A percentile compares a stretch with the other conserved stretches of the same genome.
Evolutionary conservation across 2,888 invertebrate genomes (phyloP).

Genomic region (Drosophila kambysellisi): DNA sequence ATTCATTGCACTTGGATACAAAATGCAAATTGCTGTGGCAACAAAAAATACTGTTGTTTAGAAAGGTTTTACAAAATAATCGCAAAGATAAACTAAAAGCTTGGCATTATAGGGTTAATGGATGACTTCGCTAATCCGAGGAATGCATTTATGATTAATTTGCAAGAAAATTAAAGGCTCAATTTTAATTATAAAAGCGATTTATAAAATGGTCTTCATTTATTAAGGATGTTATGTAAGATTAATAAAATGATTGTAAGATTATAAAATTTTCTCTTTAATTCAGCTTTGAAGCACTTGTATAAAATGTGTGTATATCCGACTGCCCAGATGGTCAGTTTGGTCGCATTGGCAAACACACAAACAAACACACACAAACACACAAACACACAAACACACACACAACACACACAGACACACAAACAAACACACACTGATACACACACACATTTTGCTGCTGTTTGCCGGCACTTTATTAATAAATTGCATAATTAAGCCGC

Average conservation of each 20-base stretch:
- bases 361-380: neutral
- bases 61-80: neutral
- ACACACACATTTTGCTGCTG: neutral
- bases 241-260: neutral
- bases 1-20: neutral
- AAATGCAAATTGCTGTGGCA: neutral
- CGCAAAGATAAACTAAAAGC: neutral
- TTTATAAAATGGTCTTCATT: neutral
- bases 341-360: conserved; percentile 8
- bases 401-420: neutral
- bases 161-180: neutral
- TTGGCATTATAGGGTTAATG: neutral
- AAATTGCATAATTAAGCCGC: conserved; percentile 74
- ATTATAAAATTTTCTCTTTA: neutral
- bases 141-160: neutral
- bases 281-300: neutral
- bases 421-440: neutral
- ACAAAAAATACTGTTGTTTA: neutral
- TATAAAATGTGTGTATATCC: neutral
- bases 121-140: neutral
- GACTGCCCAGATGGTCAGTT: conserved; percentile 22
- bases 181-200: neutral
- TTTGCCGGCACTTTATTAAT: conserved; percentile 62
- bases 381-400: neutral
- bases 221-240: neutral